Conservation (phyloP, 1,140 invertebrate genomes). For the Drosophila saltans region DNA sequence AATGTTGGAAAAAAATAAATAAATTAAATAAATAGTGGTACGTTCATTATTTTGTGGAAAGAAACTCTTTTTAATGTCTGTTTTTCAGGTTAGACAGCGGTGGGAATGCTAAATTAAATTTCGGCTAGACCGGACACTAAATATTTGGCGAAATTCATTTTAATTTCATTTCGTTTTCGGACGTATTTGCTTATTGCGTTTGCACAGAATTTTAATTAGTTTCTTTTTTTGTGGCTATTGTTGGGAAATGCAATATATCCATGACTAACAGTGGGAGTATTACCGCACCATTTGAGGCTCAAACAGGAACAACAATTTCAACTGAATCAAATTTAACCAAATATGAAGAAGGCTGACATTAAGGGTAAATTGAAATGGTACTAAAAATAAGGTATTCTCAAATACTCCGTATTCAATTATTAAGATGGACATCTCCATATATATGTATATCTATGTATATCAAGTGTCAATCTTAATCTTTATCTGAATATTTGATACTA, state of each 20-base stretch:
- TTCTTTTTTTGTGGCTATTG: conserved; percentile 11
- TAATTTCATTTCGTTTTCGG: conserved; percentile 17
- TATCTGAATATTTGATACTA: too few species aligned
- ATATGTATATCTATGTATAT: too few species aligned
- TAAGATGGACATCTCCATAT: too few species aligned
- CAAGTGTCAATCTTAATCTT: too few species aligned
- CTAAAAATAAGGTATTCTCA: too few species aligned
- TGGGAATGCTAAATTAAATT: conserved; percentile 20
- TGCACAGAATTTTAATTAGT: conserved; percentile 17
- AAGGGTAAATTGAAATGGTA: too few species aligned
- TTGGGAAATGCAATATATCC: conserved; percentile 1
- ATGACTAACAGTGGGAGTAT: background rate
- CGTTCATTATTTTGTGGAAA: background rate
- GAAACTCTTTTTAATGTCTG: conserved; percentile 1
- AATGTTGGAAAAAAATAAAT: background rate
- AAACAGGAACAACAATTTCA: background rate
- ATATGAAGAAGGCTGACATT: background rate
- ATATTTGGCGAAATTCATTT: conserved; percentile 21
- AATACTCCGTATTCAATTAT: too few species aligned
- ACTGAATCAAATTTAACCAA: background rate
- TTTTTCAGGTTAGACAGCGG: conserved; percentile 1
- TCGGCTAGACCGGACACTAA: conserved; percentile 8
- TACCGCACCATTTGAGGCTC: background rate
- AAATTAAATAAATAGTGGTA: conserved; percentile 5
- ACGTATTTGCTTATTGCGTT: conserved; percentile 17